A percentile compares a stretch with the other conserved stretches of the same genome.
phyloP scores from a whole-genome alignment of 2,888 invertebrate genomes.

The Rutpela maculata region DNA sequence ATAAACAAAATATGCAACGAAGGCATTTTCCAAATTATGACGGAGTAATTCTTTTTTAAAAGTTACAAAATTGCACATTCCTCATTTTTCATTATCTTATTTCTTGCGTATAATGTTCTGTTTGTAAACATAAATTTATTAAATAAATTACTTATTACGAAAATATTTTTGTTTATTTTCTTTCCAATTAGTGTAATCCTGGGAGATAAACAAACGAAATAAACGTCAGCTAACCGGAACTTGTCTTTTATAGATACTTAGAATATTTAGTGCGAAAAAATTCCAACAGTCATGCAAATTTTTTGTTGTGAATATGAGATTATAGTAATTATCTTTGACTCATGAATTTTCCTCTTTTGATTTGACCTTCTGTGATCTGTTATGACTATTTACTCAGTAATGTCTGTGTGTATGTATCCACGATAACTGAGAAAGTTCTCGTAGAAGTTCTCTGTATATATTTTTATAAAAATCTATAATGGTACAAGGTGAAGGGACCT shows the following conservation, averaged over 20 bases:
- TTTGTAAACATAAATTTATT: conserved; percentile 66
- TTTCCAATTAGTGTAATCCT: not conserved
- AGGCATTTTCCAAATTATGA: conserved; percentile 39
- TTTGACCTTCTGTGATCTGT: too few relatives aligned
- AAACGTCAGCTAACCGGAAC: not conserved
- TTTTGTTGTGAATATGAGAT: too few relatives aligned
- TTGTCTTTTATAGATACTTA: not conserved
- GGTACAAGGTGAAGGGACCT: too few relatives aligned
- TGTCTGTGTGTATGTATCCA: too few relatives aligned
- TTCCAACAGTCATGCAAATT: too few relatives aligned
- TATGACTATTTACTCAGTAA: too few relatives aligned
- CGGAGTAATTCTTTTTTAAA: conserved; percentile 8
- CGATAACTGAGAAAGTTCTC: too few relatives aligned
- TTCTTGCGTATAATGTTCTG: conserved; percentile 47
- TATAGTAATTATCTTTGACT: too few relatives aligned
- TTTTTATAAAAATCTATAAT: too few relatives aligned
- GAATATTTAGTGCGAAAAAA: too few relatives aligned
- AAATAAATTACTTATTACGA: conserved; percentile 63
- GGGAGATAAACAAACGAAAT: not conserved
- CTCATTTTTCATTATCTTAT: conserved; percentile 54
- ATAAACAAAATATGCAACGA: conserved; percentile 50
- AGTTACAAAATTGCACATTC: conserved; percentile 55
- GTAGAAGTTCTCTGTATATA: too few relatives aligned
- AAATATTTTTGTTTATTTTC: conserved; percentile 19
- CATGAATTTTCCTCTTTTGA: too few relatives aligned